Evolutionary conservation across 30 jellyfish, hydroid and myxozoan species (phyloP), one percentile per base, ranked within the genome.

Genomic region (Mastigias papua): DNA sequence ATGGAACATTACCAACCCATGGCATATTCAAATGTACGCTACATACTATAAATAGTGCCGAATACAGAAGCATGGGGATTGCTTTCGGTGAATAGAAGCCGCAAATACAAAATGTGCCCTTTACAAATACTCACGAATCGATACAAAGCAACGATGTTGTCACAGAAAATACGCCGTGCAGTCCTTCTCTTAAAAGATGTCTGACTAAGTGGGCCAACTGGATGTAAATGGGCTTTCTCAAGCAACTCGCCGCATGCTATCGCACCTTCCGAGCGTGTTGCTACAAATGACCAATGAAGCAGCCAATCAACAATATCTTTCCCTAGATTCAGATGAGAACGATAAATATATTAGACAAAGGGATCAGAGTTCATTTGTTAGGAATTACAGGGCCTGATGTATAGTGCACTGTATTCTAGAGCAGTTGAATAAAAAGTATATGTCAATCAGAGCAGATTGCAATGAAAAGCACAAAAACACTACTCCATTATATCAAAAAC

Each of bases 71-170:
- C n/a, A n/a, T n/a, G n/a, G n/a, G n/a, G n/a, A n/a, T n/a, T n/a
- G n/a, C n/a, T n/a, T n/a, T n/a, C n/a, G n/a, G n/a, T n/a, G n/a
- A n/a, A n/a, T n/a, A n/a, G n/a, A n/a, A n/a, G n/a, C n/a, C n/a
- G n/a, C n/a, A n/a, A n/a, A n/a, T n/a, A n/a, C n/a, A n/a, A n/a
- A n/a, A n/a, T n/a, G n/a, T n/a, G n/a, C n/a, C n/a, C n/a, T n/a
- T n/a, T n/a, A n/a, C n/a, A n/a, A 63, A 7, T 22, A 76, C 97
- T 76, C 73, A 91, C 98, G 70, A 91, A 91, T 84, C 98, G 82
- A 73, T 91, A 91, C 11, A 86, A 75, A 22, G 93, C 96, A 31
- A 46, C 70, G 26, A 16, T 73, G 21, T 77, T 57, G 54, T 91
- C 98, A 50, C 89, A 77, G 61, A 91, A 91, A 31, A 76, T 92